phyloP scores from a whole-genome alignment of 2,113 vertebrate species.

The Polypterus bichir region DNA sequence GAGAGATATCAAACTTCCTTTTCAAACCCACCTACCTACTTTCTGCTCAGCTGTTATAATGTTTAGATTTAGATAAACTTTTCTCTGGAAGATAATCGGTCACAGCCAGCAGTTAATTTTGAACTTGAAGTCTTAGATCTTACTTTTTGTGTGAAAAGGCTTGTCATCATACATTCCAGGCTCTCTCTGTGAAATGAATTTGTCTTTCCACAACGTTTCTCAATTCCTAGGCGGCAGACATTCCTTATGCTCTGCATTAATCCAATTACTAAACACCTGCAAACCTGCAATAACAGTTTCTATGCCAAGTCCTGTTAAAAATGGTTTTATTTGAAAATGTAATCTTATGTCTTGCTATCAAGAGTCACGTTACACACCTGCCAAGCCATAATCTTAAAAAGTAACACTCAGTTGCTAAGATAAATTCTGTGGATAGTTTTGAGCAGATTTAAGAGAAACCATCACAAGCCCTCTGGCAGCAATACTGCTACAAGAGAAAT shows the following conservation, averaged over 20 bases:
- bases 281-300: conserved; percentile 75
- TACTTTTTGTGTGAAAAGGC: conserved; percentile 50
- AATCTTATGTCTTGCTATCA: conserved; percentile 61
- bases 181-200: conserved; percentile 51
- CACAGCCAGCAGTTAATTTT: conserved; percentile 46
- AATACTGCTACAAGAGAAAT: too few relatives aligned
- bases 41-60: conserved; percentile 63
- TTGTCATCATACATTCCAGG: conserved; percentile 66
- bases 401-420: conserved; percentile 41
- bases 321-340: conserved; percentile 54
- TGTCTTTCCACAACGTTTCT: conserved; percentile 55
- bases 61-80: conserved; percentile 76
- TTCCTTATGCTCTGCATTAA: conserved; percentile 73
- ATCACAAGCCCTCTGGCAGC: conserved; percentile 7
- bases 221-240: conserved; percentile 48
- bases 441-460: conserved; percentile 35
- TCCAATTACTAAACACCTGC: conserved; percentile 89
- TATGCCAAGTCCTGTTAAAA: conserved; percentile 62
- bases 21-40: conserved; percentile 45
- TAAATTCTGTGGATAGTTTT: conserved; percentile 37
- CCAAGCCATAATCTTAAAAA: conserved; percentile 54
- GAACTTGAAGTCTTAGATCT: conserved; percentile 51
- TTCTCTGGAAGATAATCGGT: conserved; percentile 58
- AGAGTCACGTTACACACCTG: conserved; percentile 69
- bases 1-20: conserved; percentile 61